A percentile compares a stretch with the other conserved stretches of the same genome.
These are phyloP conservation scores for Acanthosepion pharaonis DNA, from an alignment of 2,888 invertebrate genomes.

Conservation along the genomic window DNA sequence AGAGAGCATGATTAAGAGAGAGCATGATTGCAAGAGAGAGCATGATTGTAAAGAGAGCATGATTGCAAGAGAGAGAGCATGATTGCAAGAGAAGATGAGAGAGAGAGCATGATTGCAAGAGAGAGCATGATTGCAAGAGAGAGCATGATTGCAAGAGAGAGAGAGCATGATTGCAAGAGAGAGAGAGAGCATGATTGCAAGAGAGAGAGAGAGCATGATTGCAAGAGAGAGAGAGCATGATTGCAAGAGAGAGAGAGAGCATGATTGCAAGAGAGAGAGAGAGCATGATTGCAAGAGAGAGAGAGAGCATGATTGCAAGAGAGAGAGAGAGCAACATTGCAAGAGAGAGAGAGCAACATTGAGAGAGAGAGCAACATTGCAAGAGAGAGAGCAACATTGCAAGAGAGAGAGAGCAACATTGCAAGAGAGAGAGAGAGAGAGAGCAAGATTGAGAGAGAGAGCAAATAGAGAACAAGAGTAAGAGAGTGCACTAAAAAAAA, in stretches of 20 bases:
- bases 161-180: neutral
- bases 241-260: neutral
- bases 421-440: neutral
- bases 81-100: neutral
- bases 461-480: too few species aligned
- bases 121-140: too few species aligned
- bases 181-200: neutral
- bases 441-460: neutral
- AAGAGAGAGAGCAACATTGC: neutral
- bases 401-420: neutral
- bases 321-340: neutral
- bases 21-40: neutral
- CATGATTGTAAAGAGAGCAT: neutral
- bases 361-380: neutral
- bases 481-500: too few species aligned
- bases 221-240: neutral
- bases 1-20: too few species aligned
- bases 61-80: too few species aligned
- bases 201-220: neutral
- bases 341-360: neutral
- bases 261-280: neutral
- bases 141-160: neutral
- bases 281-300: neutral
- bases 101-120: neutral
- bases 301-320: neutral